Base-by-base conservation (phyloP, 1,140 invertebrate species). In the Venustaconcha ellipsiformis region DNA sequence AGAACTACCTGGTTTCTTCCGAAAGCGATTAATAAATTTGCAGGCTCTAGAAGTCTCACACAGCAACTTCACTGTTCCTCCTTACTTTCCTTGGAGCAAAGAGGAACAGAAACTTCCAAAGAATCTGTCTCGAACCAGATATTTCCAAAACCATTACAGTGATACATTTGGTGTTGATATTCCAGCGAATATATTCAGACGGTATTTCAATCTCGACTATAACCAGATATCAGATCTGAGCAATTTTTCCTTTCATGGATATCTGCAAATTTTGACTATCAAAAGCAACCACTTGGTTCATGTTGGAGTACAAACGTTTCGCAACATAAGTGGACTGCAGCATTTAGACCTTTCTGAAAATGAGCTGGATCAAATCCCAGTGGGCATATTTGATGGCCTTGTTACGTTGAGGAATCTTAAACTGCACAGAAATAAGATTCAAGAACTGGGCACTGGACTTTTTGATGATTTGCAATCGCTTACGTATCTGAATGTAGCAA, bases 21-120 rank as follows among this genome's bases (percentile, higher is more conserved):
- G 11, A 6, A 6, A 48, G 37, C 37, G 5, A 48, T 48, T 48
- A 6, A 48, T 8, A 48, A 6, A 48, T 48, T 48, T 48, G 37
- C 37, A 48, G 37, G 4, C 37, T 48, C 37, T 48, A 48, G 37
- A 48, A 48, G 11, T 48, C 37, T 6, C 37, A 48, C 1, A 48
- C 37, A 48, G 37, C 37, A 48, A 8, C 37, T 48, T 48, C 37
- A 48, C 37, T 8, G 5, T 48, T 48, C 37, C 37, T 14, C 81
- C 82, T 2, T 37, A 69, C 14, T 85, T 85, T 78, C 81, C 82
- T 12, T 84, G 81, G 80, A 78, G 55, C n/a, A 26, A 80, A 14
- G 20, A 75, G 11, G 48, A 60, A 3, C 14, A 68, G 0, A n/a
- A 26, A 3, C 60, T 83, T 18, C 74, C 76, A 1, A 23, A 65